These are phyloP conservation scores for Pomatostomus ruficeps DNA, from an alignment of 2,113 vertebrate genomes.

Conservation along the genomic window DNA sequence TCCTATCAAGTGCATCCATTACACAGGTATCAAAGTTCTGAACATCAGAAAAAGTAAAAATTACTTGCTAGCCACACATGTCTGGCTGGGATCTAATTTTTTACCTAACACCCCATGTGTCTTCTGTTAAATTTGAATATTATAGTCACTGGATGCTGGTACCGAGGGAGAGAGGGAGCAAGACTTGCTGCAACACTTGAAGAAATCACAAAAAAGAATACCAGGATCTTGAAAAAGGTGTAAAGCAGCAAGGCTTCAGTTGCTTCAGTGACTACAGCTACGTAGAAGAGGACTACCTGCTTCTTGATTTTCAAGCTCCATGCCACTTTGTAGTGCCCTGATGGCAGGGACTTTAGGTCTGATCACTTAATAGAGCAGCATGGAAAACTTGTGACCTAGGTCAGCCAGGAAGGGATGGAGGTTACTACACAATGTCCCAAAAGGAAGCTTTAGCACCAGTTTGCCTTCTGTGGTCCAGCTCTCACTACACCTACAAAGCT, in stretches of 20 bases:
- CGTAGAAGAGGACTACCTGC: fast-evolving
- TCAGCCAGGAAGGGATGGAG: background rate
- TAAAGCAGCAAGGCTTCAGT: background rate
- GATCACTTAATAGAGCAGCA: background rate
- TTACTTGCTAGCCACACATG: background rate
- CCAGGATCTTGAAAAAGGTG: background rate
- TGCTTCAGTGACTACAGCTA: background rate
- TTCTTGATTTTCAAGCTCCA: background rate
- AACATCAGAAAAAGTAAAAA: background rate
- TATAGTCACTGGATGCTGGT: background rate
- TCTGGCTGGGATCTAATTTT: background rate
- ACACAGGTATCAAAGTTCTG: background rate
- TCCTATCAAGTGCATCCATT: constrained; percentile 40
- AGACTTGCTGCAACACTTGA: background rate
- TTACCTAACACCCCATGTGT: background rate
- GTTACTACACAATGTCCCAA: background rate
- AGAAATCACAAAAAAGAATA: background rate
- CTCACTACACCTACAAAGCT: background rate
- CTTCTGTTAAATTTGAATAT: background rate
- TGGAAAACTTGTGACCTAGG: background rate
- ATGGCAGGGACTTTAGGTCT: background rate
- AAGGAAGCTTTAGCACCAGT: background rate
- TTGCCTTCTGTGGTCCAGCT: background rate
- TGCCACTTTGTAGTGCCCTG: background rate
- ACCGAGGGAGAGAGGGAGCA: background rate